phyloP scores from a whole-genome alignment of 2,888 invertebrate genomes.

The Lamellibrachia satsuma region DNA sequence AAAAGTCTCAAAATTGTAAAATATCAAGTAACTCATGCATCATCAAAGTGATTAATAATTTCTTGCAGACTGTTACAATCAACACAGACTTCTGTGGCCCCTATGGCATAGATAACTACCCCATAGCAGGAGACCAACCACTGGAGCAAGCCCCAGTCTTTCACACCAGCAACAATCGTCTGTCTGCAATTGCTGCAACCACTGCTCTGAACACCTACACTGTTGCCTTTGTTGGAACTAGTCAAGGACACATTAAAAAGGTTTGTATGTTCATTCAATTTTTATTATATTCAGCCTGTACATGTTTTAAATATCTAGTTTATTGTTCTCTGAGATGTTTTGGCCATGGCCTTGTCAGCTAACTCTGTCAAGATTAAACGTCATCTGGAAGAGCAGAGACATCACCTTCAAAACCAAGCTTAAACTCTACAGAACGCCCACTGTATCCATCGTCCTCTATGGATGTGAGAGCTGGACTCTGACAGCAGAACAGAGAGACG shows the following conservation, averaged over 20 bases:
- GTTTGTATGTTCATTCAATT: constrained; percentile 1
- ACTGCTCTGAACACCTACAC: not conserved
- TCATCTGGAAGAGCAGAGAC: too few species aligned
- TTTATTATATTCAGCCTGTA: too few species aligned
- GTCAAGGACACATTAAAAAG: constrained; percentile 32
- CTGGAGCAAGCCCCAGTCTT: constrained; percentile 26
- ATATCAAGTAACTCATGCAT: not conserved
- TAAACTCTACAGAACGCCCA: too few species aligned
- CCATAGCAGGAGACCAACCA: constrained; percentile 29
- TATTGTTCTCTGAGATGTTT: too few species aligned
- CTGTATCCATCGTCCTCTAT: too few species aligned
- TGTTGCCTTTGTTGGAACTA: constrained; percentile 32
- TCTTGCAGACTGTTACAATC: constrained; percentile 21
- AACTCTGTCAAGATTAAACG: too few species aligned
- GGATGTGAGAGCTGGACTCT: too few species aligned
- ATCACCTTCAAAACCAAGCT: too few species aligned
- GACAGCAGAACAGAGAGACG: too few species aligned
- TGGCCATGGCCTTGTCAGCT: too few species aligned
- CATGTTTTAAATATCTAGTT: too few species aligned
- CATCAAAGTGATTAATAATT: not conserved
- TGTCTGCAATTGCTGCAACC: not conserved
- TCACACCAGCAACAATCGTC: not conserved
- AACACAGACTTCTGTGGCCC: constrained; percentile 31
- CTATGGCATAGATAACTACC: constrained; percentile 25
- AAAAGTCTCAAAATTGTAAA: not conserved